Base-by-base conservation (phyloP, 2,797 vertebrate genomes). In the Toxotes lorentzi region DNA sequence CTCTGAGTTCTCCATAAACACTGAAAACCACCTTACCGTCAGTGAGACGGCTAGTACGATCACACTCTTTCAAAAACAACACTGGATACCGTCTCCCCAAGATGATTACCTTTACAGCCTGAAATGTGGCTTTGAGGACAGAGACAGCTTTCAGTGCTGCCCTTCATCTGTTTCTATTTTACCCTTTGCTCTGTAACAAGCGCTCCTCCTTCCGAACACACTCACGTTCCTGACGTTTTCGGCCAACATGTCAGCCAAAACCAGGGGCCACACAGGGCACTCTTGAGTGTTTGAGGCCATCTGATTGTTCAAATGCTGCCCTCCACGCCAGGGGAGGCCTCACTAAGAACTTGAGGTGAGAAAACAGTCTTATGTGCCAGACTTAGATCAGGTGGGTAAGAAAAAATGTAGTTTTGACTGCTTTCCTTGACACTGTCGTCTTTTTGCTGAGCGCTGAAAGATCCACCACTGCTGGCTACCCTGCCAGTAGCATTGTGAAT, bases 71-170 rank as follows among this genome's bases (percentile, higher is more conserved):
- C 64, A 70, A 87, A 90, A 87, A 85, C 82, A 93, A 83, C 76
- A 83, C 79, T 84, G 79, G 76, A 88, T 78, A 87, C 78, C 21
- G 32, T 89, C 70, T 83, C 58, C 53, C 21, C 0, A 17, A 62
- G 79, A 88, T 89, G 79, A 90, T 91, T 89, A 91, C 78, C 79
- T 89, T 89, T 59, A 68, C 86, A 89, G 86, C 73, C 84, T 65
- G 63, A 84, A 77, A 86, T 86, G 79, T 82, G 78, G 83, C 83
- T 87, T 84, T 62, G 27, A 86, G 66, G 89, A 82, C 61, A 63
- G 59, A 79, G 78, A 80, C 75, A 54, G 66, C 63, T 73, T 83
- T 86, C 68, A 79, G 5, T 54, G 43, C 61, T 73, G 53, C 41
- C 32, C 24, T 7, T 65, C 70, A 35, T 79, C 11, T n/a, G n/a